Percentiles rank a stretch among this genome's conserved stretches.
Evolutionary conservation across 2,113 vertebrate species (phyloP).

Genomic region (Cephalopterus ornatus): DNA sequence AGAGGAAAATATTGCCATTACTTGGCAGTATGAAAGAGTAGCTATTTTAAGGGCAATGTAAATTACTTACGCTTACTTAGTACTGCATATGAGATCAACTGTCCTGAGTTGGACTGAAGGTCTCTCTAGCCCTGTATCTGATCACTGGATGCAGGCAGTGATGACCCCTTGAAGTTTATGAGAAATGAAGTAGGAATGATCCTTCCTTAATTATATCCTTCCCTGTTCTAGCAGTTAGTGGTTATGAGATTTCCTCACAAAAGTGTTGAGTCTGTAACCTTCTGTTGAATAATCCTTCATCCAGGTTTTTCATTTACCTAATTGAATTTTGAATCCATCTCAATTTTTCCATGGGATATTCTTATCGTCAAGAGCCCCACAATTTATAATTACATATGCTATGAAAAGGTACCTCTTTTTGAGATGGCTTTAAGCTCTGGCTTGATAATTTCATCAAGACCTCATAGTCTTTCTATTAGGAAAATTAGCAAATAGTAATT

Average conservation of each 20-base stretch:
- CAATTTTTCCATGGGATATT: background rate
- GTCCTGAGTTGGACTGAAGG: background rate
- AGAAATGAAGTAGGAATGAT: background rate
- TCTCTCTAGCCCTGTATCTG: background rate
- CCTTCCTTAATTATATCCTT: background rate
- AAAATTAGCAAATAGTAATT: background rate
- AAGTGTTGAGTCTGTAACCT: background rate
- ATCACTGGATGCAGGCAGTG: background rate
- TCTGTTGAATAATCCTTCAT: background rate
- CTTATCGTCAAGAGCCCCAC: background rate
- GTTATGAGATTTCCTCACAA: background rate
- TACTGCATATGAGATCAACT: background rate
- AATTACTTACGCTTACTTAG: background rate
- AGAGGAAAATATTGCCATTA: background rate
- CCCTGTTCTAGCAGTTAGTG: background rate
- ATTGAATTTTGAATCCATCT: conserved; percentile 1
- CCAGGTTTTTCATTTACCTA: background rate
- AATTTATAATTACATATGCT: background rate
- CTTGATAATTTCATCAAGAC: background rate
- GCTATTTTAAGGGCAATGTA: background rate
- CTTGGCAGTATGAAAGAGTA: background rate
- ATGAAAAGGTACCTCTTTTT: background rate
- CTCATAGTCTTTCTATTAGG: background rate
- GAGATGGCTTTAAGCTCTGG: background rate
- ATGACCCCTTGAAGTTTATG: background rate